Conservation (phyloP, 2,797 vertebrate genomes). For the Rallus crepitans region DNA sequence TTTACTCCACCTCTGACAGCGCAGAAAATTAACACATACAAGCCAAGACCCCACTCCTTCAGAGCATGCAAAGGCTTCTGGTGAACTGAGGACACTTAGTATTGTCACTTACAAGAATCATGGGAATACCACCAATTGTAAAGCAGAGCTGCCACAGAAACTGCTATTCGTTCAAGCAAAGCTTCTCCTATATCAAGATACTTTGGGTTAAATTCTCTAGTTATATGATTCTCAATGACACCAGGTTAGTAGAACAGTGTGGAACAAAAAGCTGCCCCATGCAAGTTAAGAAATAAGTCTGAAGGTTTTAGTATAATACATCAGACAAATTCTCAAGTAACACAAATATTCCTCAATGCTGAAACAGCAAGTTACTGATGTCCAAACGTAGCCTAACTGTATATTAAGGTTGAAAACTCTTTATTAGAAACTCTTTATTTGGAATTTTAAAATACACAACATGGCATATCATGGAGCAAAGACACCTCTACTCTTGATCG, state of each 20-base stretch:
- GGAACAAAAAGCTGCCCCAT: neutral
- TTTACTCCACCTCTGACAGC: neutral
- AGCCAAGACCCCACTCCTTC: neutral
- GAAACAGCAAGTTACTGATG: neutral
- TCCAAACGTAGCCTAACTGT: neutral
- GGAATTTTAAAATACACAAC: neutral
- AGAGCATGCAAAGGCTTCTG: constrained; percentile 62
- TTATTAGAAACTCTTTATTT: neutral
- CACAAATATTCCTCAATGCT: neutral
- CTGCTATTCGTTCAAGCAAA: neutral
- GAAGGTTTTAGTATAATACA: neutral
- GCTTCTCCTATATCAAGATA: neutral
- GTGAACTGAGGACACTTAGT: constrained; percentile 68
- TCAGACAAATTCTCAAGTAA: neutral
- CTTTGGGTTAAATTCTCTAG: neutral
- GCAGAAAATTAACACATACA: neutral
- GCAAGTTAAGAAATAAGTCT: neutral
- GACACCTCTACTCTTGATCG: neutral
- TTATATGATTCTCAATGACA: neutral
- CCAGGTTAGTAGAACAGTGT: neutral
- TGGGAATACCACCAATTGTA: neutral
- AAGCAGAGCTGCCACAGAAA: neutral
- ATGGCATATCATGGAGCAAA: neutral
- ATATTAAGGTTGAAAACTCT: neutral
- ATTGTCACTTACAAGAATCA: neutral